Base-by-base conservation (phyloP, 2,113 vertebrate genomes). In the Hassar affinis region DNA sequence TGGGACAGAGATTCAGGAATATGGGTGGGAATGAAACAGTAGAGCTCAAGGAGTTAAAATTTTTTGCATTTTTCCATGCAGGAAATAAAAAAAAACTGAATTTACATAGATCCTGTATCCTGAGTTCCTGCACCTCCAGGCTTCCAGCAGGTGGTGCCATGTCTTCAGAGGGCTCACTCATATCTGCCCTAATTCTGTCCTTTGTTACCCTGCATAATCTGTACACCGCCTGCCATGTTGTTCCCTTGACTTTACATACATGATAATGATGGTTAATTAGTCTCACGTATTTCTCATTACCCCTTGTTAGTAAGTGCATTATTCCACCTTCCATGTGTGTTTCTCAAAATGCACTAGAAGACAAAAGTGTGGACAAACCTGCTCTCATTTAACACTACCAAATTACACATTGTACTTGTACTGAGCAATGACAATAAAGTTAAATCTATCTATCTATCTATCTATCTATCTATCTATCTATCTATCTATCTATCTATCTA, bases 191-290 rank as follows among this genome's bases (percentile, higher is more conserved):
- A 4, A 75, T 30, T 52, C 49, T 51, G 72, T 75, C 47, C n/a
- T 18, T 33, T 76, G 72, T 35, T 76, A 54, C 30, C 18, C 72
- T 76, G 74, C 51, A 77, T 77, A 56, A 77, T 77, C 51, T 54
- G 51, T 77, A 76, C 72, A 54, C 49, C 27, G 49, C 27, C n/a
- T 33, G 72, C 72, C 3, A 1, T 14, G 74, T 77, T 77, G 72
- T 77, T 18, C 74, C 51, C 30, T 77, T 56, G 74, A 77, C 74
- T 56, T 77, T 56, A 33, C 74, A 17, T 35, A 35, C 74, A 77
- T 38, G 51, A 51, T 38, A 51, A 56, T 77, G 74, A 77, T 77
- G 74, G 51, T 77, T 77, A 10, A 77, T 56, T 77, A 56, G 74
- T 77, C 30, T 10, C 74, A 77, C 30, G 27, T 77, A 75, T 52